Evolutionary conservation across 64 coral and sea anemone genomes (phyloP), one percentile per base, ranked within the genome.

Genomic region (Stylophora pistillata): DNA sequence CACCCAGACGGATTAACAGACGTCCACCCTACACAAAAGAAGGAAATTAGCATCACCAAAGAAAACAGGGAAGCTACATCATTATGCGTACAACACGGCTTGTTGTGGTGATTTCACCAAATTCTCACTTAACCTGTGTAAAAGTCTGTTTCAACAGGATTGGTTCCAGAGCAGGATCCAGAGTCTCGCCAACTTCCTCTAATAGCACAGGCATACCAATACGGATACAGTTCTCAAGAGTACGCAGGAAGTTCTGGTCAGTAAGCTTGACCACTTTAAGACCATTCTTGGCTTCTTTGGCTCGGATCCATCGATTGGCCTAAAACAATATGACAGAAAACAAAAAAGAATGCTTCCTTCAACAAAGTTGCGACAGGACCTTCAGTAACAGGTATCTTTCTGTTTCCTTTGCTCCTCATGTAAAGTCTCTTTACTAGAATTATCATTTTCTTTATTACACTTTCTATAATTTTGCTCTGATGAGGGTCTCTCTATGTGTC

Each of bases 181-280:
- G 87, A 9, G 85, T 95, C 78, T 99, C 97, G 88, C 94, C 97
- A 14, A 99, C 90, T 78, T 99, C 97, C 69, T 99, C 97, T 37
- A 99, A 78, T 47, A 99, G 70, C 82, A 99, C 97, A 84, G 97
- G 97, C 97, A 99, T 99, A 57, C 97, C 97, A 87, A 99, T 95
- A 31, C 97, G 91, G 64, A 99, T 99, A 78, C 97, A 99, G 33
- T 99, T 99, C 83, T 99, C 97, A 27, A 99, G 74, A 26, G 97
- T 99, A 54, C 97, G 90, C 70, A 99, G 85, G 84, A 95, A 99
- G 91, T 99, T 99, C 32, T 90, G 85, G 77, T 99, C 97, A 18
- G 97, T 99, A 15, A 99, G 90, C 56, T 99, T 99, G 78, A 99
- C 95, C 25, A 99, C 91, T 70, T 99, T 99, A 1, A 99, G 65